Evolutionary conservation across 2,888 invertebrate species (phyloP).

Genomic region (Lapara coniferarum): DNA sequence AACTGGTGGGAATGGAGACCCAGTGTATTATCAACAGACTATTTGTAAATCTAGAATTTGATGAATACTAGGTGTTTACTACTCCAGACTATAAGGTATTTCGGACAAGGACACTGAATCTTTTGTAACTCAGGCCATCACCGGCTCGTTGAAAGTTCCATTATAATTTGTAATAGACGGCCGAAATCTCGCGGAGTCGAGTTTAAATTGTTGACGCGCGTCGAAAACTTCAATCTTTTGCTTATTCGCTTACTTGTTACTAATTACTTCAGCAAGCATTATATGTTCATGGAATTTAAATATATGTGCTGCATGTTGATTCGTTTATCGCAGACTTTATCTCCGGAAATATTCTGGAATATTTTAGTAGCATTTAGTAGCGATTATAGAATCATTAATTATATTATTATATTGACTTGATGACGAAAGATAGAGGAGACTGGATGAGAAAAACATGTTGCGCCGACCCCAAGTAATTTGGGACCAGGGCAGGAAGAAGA

Average conservation of each 20-base stretch:
- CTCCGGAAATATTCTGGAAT: not conserved
- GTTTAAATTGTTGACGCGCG: constrained; percentile 20
- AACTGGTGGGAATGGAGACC: too few species aligned
- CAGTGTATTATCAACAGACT: too few species aligned
- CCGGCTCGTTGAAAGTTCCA: constrained; percentile 45
- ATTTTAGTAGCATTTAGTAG: not conserved
- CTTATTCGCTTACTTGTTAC: not conserved
- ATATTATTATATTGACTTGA: too few species aligned
- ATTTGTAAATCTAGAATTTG: too few species aligned
- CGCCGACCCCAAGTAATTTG: too few species aligned
- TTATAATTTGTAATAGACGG: constrained; percentile 51
- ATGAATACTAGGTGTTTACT: too few species aligned
- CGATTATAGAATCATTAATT: not conserved
- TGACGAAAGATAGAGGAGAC: too few species aligned
- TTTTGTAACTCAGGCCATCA: constrained; percentile 27
- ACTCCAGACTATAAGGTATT: too few species aligned
- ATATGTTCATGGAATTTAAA: not conserved
- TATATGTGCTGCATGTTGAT: not conserved
- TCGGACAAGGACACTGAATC: too few species aligned
- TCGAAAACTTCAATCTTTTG: constrained; percentile 17
- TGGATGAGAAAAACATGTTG: too few species aligned
- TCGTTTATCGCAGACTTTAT: not conserved
- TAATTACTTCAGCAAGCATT: constrained; percentile 6
- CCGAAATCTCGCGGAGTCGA: constrained; percentile 39
- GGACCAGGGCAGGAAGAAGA: too few species aligned